Evolutionary conservation across 2,113 vertebrate genomes (phyloP).

Genomic region (Mustela nigripes): DNA sequence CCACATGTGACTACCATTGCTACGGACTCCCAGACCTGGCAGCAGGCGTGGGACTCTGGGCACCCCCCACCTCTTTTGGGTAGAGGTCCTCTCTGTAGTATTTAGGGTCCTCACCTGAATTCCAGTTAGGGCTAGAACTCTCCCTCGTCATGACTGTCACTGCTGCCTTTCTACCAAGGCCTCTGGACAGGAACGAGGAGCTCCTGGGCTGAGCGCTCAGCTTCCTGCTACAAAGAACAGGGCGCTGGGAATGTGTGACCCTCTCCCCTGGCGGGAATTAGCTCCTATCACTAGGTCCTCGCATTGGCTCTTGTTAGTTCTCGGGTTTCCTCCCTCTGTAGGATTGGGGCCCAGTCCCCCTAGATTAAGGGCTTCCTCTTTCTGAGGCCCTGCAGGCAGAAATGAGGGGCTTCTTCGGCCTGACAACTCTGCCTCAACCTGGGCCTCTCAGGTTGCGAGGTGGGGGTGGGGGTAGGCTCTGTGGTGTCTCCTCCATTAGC

Average conservation of each 20-base stretch:
- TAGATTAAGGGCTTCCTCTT: not conserved
- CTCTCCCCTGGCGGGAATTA: not conserved
- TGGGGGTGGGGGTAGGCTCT: fast-evolving
- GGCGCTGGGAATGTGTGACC: not conserved
- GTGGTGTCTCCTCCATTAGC: not conserved
- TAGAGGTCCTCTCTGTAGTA: not conserved
- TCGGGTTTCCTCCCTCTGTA: not conserved
- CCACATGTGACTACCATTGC: too few species aligned
- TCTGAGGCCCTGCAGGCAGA: not conserved
- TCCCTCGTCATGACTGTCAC: not conserved
- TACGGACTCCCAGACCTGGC: not conserved
- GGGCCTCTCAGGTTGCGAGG: not conserved
- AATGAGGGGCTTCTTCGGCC: not conserved
- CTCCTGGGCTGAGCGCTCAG: fast-evolving
- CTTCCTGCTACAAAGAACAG: not conserved
- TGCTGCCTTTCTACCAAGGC: not conserved
- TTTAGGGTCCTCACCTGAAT: not conserved
- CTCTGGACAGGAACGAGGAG: not conserved
- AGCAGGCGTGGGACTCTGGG: not conserved
- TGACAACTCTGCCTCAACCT: not conserved
- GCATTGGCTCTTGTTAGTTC: not conserved
- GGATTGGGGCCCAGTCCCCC: not conserved
- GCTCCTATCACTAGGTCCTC: not conserved
- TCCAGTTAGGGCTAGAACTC: not conserved
- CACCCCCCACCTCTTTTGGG: not conserved